Base-by-base conservation (phyloP, 2,888 invertebrate species). In the Eugnorisma glareosa region DNA sequence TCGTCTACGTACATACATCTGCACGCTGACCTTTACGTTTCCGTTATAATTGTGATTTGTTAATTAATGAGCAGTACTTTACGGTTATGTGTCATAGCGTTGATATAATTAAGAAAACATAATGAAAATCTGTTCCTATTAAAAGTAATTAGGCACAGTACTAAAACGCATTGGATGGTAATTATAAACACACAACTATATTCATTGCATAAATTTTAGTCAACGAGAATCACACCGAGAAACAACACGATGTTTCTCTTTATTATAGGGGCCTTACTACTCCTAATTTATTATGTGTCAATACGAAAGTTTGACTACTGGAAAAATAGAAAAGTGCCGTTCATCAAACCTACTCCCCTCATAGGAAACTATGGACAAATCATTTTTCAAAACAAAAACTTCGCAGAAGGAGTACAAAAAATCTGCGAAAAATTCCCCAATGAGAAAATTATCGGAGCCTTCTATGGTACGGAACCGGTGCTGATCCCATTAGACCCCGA, bases 261-360 rank as follows among this genome's bases (percentile, higher is more conserved):
- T 51, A 15, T 84, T 24, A 21, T 77, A 48, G 37, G 67, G 54
- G 64, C 40, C 13, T 1, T 77, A 64, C 10, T 77, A 72, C 15
- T 84, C 11, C 4, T 84, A 24, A 35, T 77, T 24, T 84, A 86
- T 54, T 78, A 68, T 73, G 43, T 79, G 8, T 74, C 69, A 13
- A 75, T 89, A 1, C 91, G 92, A 35, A 89, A 82, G 1, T 93
- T 93, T 63, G 91, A 93, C 7, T 75, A 93, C 67, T 93, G 93
- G 93, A 86, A 87, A 70, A 86, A 71, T 24, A 89, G 86, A 73
- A 88, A 89, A 8, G 88, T 92, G 0, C 85, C 89, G 3, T 73
- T 86, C 66, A 45, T 88, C 6, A 87, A 88, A 51, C 90, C 92
- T 0, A 40, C 69, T 1, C 81, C 84, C 6, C 13, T 93, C 0